Conservation (phyloP, 2,888 invertebrate species). For the Tipula confusa region DNA sequence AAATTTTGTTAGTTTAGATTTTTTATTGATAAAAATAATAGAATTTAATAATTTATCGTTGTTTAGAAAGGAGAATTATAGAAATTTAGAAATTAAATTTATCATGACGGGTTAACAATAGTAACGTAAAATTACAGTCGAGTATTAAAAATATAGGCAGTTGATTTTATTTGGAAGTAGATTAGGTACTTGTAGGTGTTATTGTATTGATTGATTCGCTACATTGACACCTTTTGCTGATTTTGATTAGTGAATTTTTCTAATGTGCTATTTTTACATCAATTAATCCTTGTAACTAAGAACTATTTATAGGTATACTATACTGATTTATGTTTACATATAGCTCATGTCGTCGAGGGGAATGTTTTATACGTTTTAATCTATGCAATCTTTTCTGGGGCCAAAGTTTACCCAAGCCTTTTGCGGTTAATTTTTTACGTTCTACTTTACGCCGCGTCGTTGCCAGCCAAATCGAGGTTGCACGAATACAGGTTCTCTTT, state of each 20-base stretch:
- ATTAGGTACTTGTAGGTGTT: not conserved
- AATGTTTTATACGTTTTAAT: too few relatives aligned
- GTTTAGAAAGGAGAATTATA: not conserved
- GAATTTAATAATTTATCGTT: not conserved
- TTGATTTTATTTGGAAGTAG: not conserved
- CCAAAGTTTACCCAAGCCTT: too few relatives aligned
- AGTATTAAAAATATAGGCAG: not conserved
- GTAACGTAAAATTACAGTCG: not conserved
- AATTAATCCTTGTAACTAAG: not conserved
- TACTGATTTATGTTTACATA: too few relatives aligned
- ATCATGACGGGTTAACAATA: not conserved
- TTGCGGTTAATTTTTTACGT: too few relatives aligned
- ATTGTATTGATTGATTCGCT: not conserved
- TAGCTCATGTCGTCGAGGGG: too few relatives aligned
- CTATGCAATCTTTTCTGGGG: too few relatives aligned
- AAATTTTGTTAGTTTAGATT: not conserved
- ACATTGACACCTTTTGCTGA: not conserved
- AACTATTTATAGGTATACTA: not conserved
- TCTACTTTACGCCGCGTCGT: too few relatives aligned
- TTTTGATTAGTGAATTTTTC: not conserved
- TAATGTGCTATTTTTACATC: not conserved
- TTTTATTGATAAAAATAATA: constrained; percentile 12
- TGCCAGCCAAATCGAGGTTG: too few relatives aligned
- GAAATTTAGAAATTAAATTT: not conserved
- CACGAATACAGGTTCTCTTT: too few relatives aligned